These are phyloP conservation scores for Drosophila pallidifrons DNA, from an alignment of 1,140 invertebrate genomes.

Conservation along the genomic window DNA sequence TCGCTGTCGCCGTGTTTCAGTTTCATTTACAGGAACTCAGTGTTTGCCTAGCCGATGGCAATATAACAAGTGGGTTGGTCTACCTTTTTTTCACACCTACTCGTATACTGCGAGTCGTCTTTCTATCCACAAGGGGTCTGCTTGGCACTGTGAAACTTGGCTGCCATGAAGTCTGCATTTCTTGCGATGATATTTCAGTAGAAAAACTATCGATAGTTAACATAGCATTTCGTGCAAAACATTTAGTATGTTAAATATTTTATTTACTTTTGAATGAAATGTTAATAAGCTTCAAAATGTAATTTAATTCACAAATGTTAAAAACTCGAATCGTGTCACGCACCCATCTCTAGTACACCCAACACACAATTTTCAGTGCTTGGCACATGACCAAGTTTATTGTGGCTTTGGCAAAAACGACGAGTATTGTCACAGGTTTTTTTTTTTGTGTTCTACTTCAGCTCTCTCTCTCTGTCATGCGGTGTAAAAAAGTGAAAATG, in stretches of 20 bases:
- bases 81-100: slow-evolving; percentile 21
- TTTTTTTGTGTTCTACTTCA: neutral
- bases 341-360: slow-evolving; percentile 10
- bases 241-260: no score
- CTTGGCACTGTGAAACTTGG: neutral
- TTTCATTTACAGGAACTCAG: slow-evolving; percentile 16
- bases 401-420: slow-evolving; percentile 29
- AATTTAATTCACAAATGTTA: no score
- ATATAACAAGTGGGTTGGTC: slow-evolving; percentile 52
- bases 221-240: no score
- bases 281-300: no score
- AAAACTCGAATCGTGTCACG: neutral
- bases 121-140: neutral
- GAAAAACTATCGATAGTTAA: no score
- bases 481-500: slow-evolving; percentile 59
- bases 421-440: slow-evolving; percentile 30
- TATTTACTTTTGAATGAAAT: no score
- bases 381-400: slow-evolving; percentile 61
- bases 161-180: no score
- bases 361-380: slow-evolving; percentile 14
- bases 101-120: slow-evolving; percentile 20
- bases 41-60: slow-evolving; percentile 43
- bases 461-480: neutral
- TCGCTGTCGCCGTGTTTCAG: neutral
- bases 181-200: no score